phyloP scores from a whole-genome alignment of 2,797 vertebrate species.

The Buphagus erythrorhynchus region DNA sequence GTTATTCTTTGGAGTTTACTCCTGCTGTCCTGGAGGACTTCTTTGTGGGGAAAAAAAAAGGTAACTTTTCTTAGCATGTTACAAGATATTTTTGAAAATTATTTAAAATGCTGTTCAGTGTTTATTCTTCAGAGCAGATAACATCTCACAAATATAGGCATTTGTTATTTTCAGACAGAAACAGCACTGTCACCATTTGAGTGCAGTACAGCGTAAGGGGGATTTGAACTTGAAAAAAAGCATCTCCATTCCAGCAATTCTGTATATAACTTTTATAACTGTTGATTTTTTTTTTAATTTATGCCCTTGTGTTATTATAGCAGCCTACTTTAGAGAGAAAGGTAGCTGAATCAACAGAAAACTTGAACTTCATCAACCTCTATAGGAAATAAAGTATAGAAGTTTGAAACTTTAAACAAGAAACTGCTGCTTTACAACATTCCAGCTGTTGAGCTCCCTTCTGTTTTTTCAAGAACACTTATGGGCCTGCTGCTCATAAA shows the following conservation, averaged over 20 bases:
- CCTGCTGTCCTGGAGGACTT: background rate
- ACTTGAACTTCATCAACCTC: background rate
- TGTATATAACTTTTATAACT: background rate
- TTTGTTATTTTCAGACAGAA: background rate
- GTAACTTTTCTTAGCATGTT: background rate
- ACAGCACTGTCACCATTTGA: background rate
- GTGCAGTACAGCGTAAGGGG: background rate
- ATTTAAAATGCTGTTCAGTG: background rate
- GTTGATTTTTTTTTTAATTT: background rate
- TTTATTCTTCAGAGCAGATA: background rate
- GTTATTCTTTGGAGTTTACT: background rate
- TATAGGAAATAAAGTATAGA: background rate
- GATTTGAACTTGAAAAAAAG: background rate
- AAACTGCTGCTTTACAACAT: background rate
- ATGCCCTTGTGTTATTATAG: background rate
- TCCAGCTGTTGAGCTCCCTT: background rate
- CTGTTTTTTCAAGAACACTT: background rate
- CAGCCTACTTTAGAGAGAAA: conserved; percentile 70
- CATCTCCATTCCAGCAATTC: background rate
- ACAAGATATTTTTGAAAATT: background rate
- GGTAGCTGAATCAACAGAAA: conserved; percentile 46
- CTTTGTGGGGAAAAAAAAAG: background rate
- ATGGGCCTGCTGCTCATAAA: background rate
- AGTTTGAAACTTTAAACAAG: background rate
- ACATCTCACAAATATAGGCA: background rate